phyloP scores from a whole-genome alignment of 2,797 vertebrate species.

The Phaenicophaeus curvirostris region DNA sequence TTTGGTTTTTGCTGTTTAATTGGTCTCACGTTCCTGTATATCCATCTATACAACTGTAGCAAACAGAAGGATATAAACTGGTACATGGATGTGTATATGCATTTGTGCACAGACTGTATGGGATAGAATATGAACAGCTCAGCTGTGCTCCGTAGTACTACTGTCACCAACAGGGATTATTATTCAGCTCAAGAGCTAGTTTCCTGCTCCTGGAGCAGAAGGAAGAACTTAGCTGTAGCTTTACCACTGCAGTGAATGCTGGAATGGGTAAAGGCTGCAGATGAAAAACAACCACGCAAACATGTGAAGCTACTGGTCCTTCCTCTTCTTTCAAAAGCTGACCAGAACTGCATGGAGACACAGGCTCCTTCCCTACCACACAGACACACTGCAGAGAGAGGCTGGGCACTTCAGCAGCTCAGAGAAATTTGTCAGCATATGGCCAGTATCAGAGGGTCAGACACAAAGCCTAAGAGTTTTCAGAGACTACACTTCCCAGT shows the following conservation, averaged over 20 bases:
- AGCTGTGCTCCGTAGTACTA: not conserved
- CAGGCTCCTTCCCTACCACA: not conserved
- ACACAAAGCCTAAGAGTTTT: not conserved
- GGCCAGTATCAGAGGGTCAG: not conserved
- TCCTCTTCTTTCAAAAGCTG: not conserved
- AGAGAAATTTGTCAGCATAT: not conserved
- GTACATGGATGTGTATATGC: not conserved
- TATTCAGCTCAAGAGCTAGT: not conserved
- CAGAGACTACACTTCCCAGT: not conserved
- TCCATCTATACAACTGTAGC: not conserved
- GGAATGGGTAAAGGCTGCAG: not conserved
- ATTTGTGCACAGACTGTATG: not conserved
- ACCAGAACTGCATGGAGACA: not conserved
- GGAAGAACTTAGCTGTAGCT: not conserved
- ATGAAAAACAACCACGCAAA: not conserved
- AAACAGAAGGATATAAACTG: not conserved
- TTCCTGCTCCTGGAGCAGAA: conserved; percentile 3
- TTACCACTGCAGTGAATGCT: not conserved
- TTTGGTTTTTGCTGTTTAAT: conserved; percentile 16
- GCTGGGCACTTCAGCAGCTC: not conserved
- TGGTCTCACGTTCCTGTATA: not conserved
- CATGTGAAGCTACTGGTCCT: not conserved
- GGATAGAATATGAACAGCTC: not conserved
- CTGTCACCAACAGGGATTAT: not conserved
- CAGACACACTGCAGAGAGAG: too few relatives aligned